phyloP scores from a whole-genome alignment of 2,113 vertebrate species.

The Deroptyus accipitrinus region DNA sequence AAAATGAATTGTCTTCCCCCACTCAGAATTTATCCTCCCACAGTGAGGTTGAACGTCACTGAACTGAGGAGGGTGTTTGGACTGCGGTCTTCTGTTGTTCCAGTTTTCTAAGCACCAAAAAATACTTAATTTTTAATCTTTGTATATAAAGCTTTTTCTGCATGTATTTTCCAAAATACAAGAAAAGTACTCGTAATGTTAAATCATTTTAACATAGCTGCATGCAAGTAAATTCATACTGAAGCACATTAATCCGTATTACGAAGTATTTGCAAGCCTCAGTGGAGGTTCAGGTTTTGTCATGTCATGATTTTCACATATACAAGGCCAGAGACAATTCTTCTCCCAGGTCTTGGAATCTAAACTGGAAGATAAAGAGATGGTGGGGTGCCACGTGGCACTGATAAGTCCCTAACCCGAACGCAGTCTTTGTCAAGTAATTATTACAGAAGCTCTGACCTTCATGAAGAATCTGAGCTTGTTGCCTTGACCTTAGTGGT shows the following conservation, averaged over 20 bases:
- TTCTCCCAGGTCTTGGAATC: background rate
- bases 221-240: background rate
- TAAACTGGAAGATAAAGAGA: background rate
- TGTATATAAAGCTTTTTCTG: background rate
- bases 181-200: background rate
- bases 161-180: background rate
- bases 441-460: background rate
- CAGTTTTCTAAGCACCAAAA: background rate
- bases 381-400: background rate
- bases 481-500: background rate
- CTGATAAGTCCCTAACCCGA: background rate
- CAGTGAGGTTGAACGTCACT: background rate
- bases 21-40: background rate
- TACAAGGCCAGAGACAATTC: background rate
- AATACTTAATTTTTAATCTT: background rate
- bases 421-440: background rate
- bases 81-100: background rate
- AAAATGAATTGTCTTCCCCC: background rate
- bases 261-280: background rate
- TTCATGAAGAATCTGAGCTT: background rate
- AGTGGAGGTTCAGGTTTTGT: background rate
- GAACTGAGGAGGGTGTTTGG: background rate
- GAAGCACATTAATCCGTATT: background rate
- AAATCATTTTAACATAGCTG: background rate
- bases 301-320: background rate